Evolutionary conservation across 1,140 invertebrate genomes (phyloP), one percentile per base, ranked within the genome.

Genomic region (Trinorchestia longiramus): DNA sequence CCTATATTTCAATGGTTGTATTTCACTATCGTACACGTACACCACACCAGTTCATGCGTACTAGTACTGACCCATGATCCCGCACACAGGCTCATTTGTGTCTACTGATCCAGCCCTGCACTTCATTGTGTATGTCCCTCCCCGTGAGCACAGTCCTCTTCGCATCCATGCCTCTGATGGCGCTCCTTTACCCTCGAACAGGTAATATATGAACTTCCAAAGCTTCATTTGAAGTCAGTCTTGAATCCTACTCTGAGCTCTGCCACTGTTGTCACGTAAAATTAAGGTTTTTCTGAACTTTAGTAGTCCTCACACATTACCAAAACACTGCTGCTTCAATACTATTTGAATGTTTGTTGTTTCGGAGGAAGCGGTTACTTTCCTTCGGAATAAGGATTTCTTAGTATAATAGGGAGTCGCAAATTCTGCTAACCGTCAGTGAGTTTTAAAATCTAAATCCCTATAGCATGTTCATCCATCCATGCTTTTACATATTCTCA

Each of bases 21-120:
- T 28, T 77, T n/a, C n/a, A n/a, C n/a, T n/a, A n/a, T n/a, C n/a
- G n/a, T 77, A 28, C 62, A 77, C 28, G 62, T 36, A 23, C 62
- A 77, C 62, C 62, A 3, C 11, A 77, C 11, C 11, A 36, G 28
- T 36, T 77, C 57, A 87, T 42, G 0, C 95, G 94, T 87, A 90
- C 96, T 4, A 96, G 53, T 96, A 53, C 92, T 96, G 57, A 97
- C 19, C 41, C 87, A 3, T 77, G 1, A 77, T 36, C 43, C 96
- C 44, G 96, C 95, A 77, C 97, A 43, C 96, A 97, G 97, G 98
- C 95, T 98, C 98, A 0, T 98, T 98, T 97, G 98, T 99, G 40
- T 98, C 98, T 0, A 98, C 98, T 96, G 98, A 98, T 97, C 98
- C 99, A 0, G 98, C 98, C 91, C 97, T 99, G 90, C 99, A 99